Evolutionary conservation across 1,140 invertebrate species (phyloP).

Genomic region (Eriosoma lanigerum): DNA sequence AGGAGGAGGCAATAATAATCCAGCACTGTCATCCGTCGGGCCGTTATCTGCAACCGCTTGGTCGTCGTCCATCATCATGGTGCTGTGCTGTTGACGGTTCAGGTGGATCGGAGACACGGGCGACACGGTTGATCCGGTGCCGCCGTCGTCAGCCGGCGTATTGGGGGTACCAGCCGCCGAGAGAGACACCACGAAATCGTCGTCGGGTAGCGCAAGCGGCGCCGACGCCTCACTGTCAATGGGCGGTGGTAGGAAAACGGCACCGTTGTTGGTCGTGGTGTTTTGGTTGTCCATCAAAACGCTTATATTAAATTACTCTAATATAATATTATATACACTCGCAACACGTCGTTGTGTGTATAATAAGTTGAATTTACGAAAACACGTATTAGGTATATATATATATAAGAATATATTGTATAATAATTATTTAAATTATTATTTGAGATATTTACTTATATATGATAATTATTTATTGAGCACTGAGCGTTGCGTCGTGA

Average conservation of each 20-base stretch:
- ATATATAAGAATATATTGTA: no score
- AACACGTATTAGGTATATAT: neutral
- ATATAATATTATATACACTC: neutral
- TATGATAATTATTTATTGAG: neutral
- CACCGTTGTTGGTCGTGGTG: neutral
- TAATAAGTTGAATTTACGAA: neutral
- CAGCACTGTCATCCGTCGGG: constrained; percentile 13
- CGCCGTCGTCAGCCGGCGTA: constrained; percentile 30
- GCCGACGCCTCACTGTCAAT: neutral
- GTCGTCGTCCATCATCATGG: constrained; percentile 12
- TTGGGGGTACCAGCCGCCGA: constrained; percentile 27
- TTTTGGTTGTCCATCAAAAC: constrained; percentile 21
- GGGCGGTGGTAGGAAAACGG: neutral
- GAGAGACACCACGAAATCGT: constrained; percentile 9
- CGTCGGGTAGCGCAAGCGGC: constrained; percentile 47
- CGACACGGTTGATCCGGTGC: constrained; percentile 39
- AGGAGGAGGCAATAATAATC: neutral
- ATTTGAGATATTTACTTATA: neutral
- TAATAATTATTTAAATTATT: neutral
- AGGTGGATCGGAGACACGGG: constrained; percentile 37
- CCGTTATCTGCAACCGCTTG: neutral
- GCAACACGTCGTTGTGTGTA: neutral
- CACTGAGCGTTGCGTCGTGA: constrained; percentile 32
- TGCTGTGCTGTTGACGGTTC: neutral
- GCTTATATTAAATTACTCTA: neutral